phyloP scores from a whole-genome alignment of 2,113 vertebrate species.

The Parus major region DNA sequence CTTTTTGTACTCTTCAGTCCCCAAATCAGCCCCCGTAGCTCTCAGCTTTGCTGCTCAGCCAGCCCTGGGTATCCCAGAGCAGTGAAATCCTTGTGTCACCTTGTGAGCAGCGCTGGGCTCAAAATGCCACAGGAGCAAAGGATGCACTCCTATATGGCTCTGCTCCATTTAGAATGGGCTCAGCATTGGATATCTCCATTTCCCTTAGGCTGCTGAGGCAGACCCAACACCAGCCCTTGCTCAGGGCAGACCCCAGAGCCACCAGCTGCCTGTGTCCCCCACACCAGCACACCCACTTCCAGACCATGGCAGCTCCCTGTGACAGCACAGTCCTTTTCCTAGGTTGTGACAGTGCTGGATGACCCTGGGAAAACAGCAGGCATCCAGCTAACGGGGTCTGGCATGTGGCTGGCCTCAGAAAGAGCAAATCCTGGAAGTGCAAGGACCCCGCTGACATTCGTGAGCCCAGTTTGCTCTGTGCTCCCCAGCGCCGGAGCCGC shows the following conservation, averaged over 20 bases:
- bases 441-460: not conserved
- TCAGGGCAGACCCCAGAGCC: not conserved
- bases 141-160: not conserved
- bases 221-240: rapidly evolving
- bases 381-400: rapidly evolving
- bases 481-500: not conserved
- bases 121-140: not conserved
- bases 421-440: not conserved
- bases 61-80: not conserved
- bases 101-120: not conserved
- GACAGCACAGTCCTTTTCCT: not conserved
- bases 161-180: not conserved
- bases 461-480: not conserved
- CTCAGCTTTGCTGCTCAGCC: not conserved
- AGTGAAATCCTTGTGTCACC: not conserved
- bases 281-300: not conserved
- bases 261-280: rapidly evolving
- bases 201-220: rapidly evolving
- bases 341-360: not conserved
- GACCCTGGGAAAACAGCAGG: not conserved
- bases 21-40: rapidly evolving
- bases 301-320: not conserved
- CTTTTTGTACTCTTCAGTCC: not conserved
- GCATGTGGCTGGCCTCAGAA: rapidly evolving
- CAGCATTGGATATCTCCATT: not conserved